Base-by-base conservation (phyloP, 2,888 invertebrate genomes). In the Aspidiotus rigidus region DNA sequence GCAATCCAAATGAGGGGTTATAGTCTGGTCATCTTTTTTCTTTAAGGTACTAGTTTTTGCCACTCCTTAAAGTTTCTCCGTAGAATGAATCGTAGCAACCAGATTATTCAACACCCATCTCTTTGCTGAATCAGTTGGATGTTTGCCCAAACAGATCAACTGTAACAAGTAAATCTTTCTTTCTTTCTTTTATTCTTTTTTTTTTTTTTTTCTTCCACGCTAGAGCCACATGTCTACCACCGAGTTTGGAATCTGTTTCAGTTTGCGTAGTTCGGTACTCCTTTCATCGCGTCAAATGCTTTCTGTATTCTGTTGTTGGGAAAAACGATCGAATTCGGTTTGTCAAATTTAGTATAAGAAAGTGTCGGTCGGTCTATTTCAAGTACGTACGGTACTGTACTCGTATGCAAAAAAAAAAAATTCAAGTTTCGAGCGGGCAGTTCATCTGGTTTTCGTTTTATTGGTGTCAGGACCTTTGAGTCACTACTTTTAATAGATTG, bases 71-170 rank as follows among this genome's bases (percentile, higher is more conserved):
- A 49, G 15, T n/a, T 44, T 60, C 28, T 28, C 28, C 28, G 28
- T 28, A 5, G 28, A 28, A 28, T 49, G 67, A 42, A 49, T 67
- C 67, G 67, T 44, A 28, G 59, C 59, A 60, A 67, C 67, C 53
- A 67, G 67, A 67, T 67, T 67, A 67, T 67, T 67, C 60, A 67
- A 67, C 67, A 67, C 67, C 67, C 67, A 67, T 67, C 67, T 67
- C 60, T 60, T 67, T 49, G 67, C 67, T 60, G 67, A 67, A 59
- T 67, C 60, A 59, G 39, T 67, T 67, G 67, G 67, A 67, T 67
- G 15, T 67, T 59, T 67, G 67, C 67, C 67, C 67, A 67, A 59
- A 67, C 67, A 67, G 67, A 66, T 66, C 66, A 67, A 60, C 67
- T 60, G 49, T 60, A 67, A n/a, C 60, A 59, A 59, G 60, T 44